Evolutionary conservation across 1,140 invertebrate species (phyloP).

Genomic region (Drosophila kurseongensis): DNA sequence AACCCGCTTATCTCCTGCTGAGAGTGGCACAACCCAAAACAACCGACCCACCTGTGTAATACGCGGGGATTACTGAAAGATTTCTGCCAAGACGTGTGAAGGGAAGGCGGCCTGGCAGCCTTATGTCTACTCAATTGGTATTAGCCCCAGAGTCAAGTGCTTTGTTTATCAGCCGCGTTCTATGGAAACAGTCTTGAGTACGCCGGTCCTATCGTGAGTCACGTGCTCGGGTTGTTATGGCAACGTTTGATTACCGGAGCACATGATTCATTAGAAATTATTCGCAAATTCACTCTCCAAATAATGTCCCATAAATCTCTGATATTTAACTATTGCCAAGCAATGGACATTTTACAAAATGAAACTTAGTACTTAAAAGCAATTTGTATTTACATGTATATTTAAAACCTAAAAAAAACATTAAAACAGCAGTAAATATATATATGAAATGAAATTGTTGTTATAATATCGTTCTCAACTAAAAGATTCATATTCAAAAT

Average conservation of each 20-base stretch:
- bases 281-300: slow-evolving; percentile 39
- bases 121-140: slow-evolving; percentile 55
- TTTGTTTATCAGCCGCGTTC: slow-evolving; percentile 61
- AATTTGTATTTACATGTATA: no score
- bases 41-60: slow-evolving; percentile 25
- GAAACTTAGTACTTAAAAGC: background rate
- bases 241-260: slow-evolving; percentile 33
- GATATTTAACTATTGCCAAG: slow-evolving; percentile 24
- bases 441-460: background rate
- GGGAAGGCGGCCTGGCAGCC: slow-evolving; percentile 22
- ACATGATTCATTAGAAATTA: slow-evolving; percentile 44
- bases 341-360: background rate
- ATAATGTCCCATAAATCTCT: slow-evolving; percentile 18
- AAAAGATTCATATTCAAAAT: no score
- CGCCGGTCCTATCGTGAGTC: slow-evolving; percentile 52
- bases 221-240: slow-evolving; percentile 57
- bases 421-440: no score
- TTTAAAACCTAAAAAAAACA: no score
- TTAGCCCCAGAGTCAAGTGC: slow-evolving; percentile 51
- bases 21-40: slow-evolving; percentile 1
- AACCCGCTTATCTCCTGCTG: slow-evolving; percentile 17
- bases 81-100: slow-evolving; percentile 26
- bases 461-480: no score
- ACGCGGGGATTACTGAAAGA: slow-evolving; percentile 49
- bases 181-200: slow-evolving; percentile 28